phyloP scores from a whole-genome alignment of 1,140 invertebrate genomes.

The Phymastichus coffea region DNA sequence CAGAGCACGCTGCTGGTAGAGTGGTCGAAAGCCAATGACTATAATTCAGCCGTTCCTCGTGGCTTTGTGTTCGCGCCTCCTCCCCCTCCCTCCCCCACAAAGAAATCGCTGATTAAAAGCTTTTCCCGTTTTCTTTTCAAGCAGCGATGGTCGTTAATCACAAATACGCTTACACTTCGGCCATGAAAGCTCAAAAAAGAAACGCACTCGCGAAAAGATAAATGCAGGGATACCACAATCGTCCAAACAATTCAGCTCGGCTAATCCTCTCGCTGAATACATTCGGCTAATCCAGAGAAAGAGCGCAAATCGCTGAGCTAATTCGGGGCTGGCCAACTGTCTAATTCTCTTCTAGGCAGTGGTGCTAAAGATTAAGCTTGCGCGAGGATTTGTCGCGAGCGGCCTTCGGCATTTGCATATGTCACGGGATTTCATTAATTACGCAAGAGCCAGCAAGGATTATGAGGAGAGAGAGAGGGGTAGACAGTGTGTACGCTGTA shows the following conservation, averaged over 20 bases:
- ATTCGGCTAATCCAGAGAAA: slow-evolving; percentile 15
- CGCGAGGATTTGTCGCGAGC: background rate
- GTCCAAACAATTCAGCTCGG: slow-evolving; percentile 9
- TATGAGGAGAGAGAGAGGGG: background rate
- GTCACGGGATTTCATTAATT: slow-evolving; percentile 29
- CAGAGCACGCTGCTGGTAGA: background rate
- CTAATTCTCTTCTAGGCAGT: slow-evolving; percentile 6
- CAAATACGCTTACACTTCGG: background rate
- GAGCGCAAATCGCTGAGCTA: slow-evolving; percentile 25
- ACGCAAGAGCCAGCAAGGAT: slow-evolving; percentile 1
- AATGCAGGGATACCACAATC: slow-evolving; percentile 8
- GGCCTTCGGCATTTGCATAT: slow-evolving; percentile 22
- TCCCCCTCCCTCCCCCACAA: background rate
- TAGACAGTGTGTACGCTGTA: background rate
- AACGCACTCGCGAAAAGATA: background rate
- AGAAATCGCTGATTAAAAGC: slow-evolving; percentile 14
- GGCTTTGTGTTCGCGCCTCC: too few species aligned
- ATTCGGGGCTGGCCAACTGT: slow-evolving; percentile 14
- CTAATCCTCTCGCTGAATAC: background rate
- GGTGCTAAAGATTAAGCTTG: slow-evolving; percentile 1
- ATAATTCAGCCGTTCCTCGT: background rate
- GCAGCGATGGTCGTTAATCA: slow-evolving; percentile 8
- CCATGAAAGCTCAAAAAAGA: too few species aligned
- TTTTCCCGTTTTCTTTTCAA: slow-evolving; percentile 2
- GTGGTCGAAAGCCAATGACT: slow-evolving; percentile 9